phyloP scores from a whole-genome alignment of 1,140 invertebrate genomes.

The Polypedilum pembai region DNA sequence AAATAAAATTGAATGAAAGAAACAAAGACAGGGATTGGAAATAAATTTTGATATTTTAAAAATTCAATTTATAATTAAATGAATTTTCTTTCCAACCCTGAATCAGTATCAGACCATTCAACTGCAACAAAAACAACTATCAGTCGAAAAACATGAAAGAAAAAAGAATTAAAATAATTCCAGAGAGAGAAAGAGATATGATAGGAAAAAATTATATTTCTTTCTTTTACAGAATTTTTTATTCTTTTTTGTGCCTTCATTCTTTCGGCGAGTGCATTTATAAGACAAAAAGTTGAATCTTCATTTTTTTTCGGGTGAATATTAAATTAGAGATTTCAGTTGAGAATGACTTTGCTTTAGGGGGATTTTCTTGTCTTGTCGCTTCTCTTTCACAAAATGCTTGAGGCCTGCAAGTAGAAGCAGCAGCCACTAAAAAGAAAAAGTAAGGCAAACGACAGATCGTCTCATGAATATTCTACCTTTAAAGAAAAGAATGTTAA shows the following conservation, averaged over 20 bases:
- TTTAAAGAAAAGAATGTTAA: background rate
- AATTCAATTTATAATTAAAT: background rate
- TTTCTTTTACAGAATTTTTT: background rate
- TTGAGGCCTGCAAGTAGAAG: background rate
- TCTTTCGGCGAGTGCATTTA: background rate
- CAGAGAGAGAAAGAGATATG: too few relatives aligned
- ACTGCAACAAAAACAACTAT: background rate
- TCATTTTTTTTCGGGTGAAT: constrained; percentile 10
- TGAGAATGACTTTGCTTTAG: constrained; percentile 2
- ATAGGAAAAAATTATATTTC: too few relatives aligned
- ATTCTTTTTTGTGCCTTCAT: background rate
- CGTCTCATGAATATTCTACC: constrained; percentile 12
- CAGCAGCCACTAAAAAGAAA: background rate
- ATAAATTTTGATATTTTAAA: background rate
- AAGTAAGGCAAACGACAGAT: constrained; percentile 16
- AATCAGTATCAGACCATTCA: background rate
- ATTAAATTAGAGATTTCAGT: constrained; percentile 19
- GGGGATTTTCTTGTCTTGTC: background rate
- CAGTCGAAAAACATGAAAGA: background rate
- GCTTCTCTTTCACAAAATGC: too few relatives aligned
- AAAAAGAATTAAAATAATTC: background rate
- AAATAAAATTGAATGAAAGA: background rate
- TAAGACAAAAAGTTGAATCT: background rate
- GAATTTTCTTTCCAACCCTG: background rate
- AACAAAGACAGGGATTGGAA: background rate